Evolutionary conservation across 2,113 vertebrate species (phyloP).

Genomic region (Stercorarius parasiticus): DNA sequence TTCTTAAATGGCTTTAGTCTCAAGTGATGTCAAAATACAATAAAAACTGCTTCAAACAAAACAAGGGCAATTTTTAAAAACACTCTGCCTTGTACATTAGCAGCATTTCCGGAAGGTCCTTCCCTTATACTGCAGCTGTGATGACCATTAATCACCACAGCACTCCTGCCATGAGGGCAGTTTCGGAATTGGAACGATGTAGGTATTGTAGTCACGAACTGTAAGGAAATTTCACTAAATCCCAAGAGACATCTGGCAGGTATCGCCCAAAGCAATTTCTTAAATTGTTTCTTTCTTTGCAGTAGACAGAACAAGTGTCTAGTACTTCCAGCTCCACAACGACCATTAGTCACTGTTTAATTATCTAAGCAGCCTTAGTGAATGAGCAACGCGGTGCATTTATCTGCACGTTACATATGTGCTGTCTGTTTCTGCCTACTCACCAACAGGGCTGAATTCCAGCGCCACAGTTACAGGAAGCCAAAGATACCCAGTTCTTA

Average conservation of each 20-base stretch:
- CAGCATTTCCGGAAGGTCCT: background rate
- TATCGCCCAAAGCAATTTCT: background rate
- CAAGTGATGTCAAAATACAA: background rate
- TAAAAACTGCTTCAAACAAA: background rate
- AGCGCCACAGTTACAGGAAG: background rate
- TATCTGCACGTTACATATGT: background rate
- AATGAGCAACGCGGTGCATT: background rate
- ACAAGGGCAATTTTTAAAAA: background rate
- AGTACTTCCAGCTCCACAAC: background rate
- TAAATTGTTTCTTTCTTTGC: background rate
- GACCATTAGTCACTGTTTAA: background rate
- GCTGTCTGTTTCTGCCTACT: background rate
- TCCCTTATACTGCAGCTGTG: background rate
- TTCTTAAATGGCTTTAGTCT: background rate
- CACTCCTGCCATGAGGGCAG: background rate
- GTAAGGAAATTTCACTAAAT: background rate
- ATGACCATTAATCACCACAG: background rate
- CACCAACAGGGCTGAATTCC: background rate
- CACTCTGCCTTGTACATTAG: background rate
- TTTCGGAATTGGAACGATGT: background rate
- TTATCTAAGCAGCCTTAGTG: background rate
- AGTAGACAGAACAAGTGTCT: background rate
- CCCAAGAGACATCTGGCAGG: background rate
- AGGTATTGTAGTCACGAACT: background rate
- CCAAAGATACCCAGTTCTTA: background rate